These are phyloP conservation scores for Anoplolepis gracilipes DNA, from an alignment of 1,140 invertebrate genomes.

Conservation along the genomic window DNA sequence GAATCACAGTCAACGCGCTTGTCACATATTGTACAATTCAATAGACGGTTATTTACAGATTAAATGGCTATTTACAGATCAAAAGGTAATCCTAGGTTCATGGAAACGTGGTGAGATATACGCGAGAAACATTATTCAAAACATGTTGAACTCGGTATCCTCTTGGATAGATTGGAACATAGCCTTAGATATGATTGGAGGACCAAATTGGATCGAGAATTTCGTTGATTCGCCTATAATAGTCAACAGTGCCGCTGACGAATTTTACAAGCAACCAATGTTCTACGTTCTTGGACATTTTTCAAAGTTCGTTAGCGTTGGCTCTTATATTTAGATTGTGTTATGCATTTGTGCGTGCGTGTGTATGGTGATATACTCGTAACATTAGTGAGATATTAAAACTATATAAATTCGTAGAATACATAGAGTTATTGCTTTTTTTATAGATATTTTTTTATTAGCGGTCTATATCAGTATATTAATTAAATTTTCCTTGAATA, in stretches of 20 bases:
- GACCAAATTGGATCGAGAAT: constrained; percentile 93
- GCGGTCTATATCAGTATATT: not conserved
- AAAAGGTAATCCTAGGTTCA: constrained; percentile 13
- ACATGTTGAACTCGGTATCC: constrained; percentile 83
- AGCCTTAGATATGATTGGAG: constrained; percentile 91
- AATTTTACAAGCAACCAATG: constrained; percentile 96
- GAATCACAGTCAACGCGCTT: not conserved
- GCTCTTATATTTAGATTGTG: not conserved
- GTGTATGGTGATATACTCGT: not conserved
- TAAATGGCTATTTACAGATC: not conserved
- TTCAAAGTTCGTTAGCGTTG: constrained; percentile 89
- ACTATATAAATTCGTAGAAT: not conserved
- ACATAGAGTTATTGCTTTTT: not conserved
- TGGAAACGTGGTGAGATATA: constrained; percentile 30
- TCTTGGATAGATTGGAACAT: constrained; percentile 97
- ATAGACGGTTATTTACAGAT: too few relatives aligned
- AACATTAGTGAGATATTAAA: not conserved
- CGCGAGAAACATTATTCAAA: constrained; percentile 25
- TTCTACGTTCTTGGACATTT: constrained; percentile 96
- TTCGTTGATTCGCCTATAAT: constrained; percentile 93
- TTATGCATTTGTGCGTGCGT: too few relatives aligned
- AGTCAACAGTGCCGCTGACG: constrained; percentile 87
- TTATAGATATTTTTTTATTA: not conserved
- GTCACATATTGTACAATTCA: not conserved
- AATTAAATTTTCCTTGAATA: constrained; percentile 22